A percentile compares a stretch with the other conserved stretches of the same genome.
Conservation (phyloP, 1,140 invertebrate genomes). For the Drosophila rhopaloa region DNA sequence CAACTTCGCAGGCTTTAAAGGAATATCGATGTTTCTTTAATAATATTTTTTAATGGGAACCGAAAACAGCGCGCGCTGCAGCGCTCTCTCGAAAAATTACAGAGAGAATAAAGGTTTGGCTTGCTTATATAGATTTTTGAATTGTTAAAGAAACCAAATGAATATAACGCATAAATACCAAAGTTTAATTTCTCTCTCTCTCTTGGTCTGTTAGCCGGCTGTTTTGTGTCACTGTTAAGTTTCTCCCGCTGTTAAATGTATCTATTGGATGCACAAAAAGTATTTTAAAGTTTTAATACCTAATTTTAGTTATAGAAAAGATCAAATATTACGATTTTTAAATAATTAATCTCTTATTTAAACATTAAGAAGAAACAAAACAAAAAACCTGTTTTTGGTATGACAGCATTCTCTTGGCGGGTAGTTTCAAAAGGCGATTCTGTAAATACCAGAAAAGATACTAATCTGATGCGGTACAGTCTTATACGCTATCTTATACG, state of each 20-base stretch:
- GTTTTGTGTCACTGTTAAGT: not conserved
- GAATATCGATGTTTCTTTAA: slow-evolving; percentile 8
- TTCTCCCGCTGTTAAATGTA: not conserved
- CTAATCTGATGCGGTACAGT: not conserved
- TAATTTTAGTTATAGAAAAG: no score
- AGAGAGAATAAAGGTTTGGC: slow-evolving; percentile 15
- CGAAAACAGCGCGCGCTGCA: slow-evolving; percentile 34
- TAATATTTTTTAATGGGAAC: slow-evolving; percentile 6
- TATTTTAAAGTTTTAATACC: not conserved
- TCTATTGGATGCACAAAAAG: not conserved
- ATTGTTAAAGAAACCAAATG: slow-evolving; percentile 3
- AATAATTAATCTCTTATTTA: not conserved
- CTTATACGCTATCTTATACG: not conserved
- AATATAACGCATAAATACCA: slow-evolving; percentile 2
- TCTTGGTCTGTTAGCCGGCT: not conserved
- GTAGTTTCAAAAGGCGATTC: not conserved
- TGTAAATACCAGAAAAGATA: not conserved
- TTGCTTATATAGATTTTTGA: slow-evolving; percentile 31
- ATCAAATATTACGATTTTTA: not conserved
- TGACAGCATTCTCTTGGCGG: not conserved
- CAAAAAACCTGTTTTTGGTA: not conserved
- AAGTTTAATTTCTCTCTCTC: not conserved
- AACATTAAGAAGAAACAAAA: not conserved
- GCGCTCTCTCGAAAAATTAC: slow-evolving; percentile 25
- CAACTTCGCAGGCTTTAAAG: slow-evolving; percentile 1